These are phyloP conservation scores for Pyrochroa serraticornis DNA, from an alignment of 2,888 invertebrate genomes.

Conservation along the genomic window DNA sequence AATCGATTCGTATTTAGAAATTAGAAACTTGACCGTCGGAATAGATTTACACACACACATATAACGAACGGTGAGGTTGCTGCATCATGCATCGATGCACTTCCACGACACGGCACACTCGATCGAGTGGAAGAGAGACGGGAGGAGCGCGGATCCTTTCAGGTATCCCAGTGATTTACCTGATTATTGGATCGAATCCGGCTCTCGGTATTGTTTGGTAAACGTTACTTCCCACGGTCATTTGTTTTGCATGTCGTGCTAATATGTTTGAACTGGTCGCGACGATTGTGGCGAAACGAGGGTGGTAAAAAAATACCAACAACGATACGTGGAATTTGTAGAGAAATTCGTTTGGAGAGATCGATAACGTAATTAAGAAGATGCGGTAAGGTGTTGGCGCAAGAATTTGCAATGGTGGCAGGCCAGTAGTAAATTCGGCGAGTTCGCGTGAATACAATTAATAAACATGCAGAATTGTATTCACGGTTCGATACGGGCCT, in stretches of 20 bases:
- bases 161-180: slow-evolving; percentile 47
- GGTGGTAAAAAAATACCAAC: not conserved
- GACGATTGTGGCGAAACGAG: not conserved
- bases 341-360: too few relatives aligned
- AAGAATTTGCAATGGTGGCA: too few relatives aligned
- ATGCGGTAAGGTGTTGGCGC: too few relatives aligned
- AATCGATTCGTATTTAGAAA: slow-evolving; percentile 4
- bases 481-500: slow-evolving; percentile 49
- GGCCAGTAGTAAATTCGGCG: slow-evolving; percentile 22
- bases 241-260: slow-evolving; percentile 53
- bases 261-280: not conserved
- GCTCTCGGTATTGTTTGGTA: slow-evolving; percentile 49
- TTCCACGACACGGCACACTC: not conserved
- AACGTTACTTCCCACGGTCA: slow-evolving; percentile 54
- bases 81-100: slow-evolving; percentile 8
- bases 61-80: too few relatives aligned
- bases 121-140: not conserved
- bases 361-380: too few relatives aligned
- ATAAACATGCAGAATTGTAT: slow-evolving; percentile 52
- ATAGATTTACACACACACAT: slow-evolving; percentile 4
- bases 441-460: slow-evolving; percentile 53
- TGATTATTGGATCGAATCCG: slow-evolving; percentile 55
- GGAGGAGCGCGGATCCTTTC: slow-evolving; percentile 2
- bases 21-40: slow-evolving; percentile 13
- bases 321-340: too few relatives aligned